Conservation (phyloP, 2,888 invertebrate genomes). For the Rapana venosa region DNA sequence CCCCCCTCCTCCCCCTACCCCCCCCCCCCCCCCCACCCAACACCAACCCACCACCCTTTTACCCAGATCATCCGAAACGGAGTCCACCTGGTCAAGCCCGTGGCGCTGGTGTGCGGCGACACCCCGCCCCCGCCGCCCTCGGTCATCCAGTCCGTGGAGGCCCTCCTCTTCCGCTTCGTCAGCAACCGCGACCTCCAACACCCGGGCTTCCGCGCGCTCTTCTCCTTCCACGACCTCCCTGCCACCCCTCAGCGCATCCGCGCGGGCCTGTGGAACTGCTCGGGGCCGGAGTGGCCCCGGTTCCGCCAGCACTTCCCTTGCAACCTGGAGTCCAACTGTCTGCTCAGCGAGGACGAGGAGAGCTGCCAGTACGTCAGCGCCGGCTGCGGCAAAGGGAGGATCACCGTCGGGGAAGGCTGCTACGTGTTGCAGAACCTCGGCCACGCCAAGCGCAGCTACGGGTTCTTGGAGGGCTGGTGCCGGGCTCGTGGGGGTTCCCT, state of each 20-base stretch:
- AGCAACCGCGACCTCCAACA: not conserved
- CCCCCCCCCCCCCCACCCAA: too few relatives aligned
- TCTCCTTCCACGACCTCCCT: not conserved
- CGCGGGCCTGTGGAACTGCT: not conserved
- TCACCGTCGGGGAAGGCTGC: not conserved
- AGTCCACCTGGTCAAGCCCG: too few relatives aligned
- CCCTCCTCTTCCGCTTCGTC: not conserved
- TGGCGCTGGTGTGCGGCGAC: too few relatives aligned
- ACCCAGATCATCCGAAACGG: too few relatives aligned
- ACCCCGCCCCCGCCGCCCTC: too few relatives aligned
- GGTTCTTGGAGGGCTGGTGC: not conserved
- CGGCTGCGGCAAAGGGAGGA: not conserved
- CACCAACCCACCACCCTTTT: too few relatives aligned
- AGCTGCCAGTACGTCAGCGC: not conserved
- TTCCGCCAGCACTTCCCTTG: constrained; percentile 6
- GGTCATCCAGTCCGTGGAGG: not conserved
- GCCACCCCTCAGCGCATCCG: not conserved
- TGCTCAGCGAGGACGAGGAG: not conserved
- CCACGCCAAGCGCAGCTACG: not conserved
- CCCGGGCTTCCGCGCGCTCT: not conserved
- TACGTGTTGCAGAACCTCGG: not conserved
- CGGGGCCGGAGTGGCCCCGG: not conserved
- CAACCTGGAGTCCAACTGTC: not conserved
- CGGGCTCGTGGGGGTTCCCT: not conserved
- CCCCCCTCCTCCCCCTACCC: too few relatives aligned